phyloP scores from a whole-genome alignment of 2,113 vertebrate genomes.

The Ammodytes marinus region DNA sequence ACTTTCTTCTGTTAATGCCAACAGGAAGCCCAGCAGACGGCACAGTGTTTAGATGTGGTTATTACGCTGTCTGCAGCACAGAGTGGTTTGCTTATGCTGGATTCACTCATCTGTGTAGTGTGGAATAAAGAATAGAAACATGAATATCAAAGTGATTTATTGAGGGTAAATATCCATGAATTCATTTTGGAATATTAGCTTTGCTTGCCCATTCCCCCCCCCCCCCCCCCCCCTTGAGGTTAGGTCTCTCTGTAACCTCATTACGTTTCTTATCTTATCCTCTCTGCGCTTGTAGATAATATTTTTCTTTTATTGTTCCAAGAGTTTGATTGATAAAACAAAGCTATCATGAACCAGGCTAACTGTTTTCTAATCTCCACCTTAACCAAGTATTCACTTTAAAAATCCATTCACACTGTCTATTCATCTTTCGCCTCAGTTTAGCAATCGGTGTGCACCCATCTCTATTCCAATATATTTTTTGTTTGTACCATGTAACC shows the following conservation, averaged over 20 bases:
- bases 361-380: neutral
- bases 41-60: slow-evolving; percentile 19
- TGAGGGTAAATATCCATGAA: neutral
- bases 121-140: slow-evolving; percentile 2
- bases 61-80: slow-evolving; percentile 19
- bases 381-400: neutral
- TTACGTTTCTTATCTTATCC: neutral
- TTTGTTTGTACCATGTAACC: neutral
- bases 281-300: neutral
- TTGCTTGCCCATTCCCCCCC: neutral
- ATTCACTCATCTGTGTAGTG: neutral
- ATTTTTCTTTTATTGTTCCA: neutral
- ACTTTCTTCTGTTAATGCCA: slow-evolving; percentile 8
- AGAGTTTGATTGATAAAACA: neutral
- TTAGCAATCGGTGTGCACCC: neutral
- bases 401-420: neutral
- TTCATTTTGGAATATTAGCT: neutral
- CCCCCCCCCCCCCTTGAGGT: neutral
- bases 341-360: neutral
- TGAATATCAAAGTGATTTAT: neutral
- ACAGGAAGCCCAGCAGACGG: slow-evolving; percentile 19
- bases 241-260: neutral
- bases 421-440: neutral
- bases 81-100: neutral
- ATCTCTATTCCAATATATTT: neutral